Evolutionary conservation across 2,113 vertebrate species (phyloP), one percentile per base, ranked within the genome.

Genomic region (Coreoperca whiteheadi): DNA sequence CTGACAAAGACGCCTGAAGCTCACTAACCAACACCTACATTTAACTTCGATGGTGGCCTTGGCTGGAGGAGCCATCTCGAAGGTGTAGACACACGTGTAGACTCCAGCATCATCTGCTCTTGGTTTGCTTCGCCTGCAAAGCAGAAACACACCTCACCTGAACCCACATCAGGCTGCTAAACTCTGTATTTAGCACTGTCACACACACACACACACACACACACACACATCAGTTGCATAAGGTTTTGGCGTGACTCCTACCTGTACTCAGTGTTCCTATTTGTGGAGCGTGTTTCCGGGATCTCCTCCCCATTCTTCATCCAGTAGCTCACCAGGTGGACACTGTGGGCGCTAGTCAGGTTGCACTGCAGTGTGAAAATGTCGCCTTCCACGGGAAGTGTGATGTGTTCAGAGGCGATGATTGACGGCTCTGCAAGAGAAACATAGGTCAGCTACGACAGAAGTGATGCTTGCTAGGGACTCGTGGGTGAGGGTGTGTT

Each of bases 21-120:
- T 74, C 50, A 80, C 60, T 82, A 86, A 84, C 86, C 74, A 83
- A 71, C 82, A 92, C 94, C 80, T 98, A 99, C 98, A 97, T 99
- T 97, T 98, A 60, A 99, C 93, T 91, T 99, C 97, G 80, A 99
- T 98, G 87, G 97, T 97, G 92, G 96, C 97, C 57, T 99, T 99
- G 88, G 95, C 97, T 68, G 94, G 20, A n/a, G 96, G 97, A 34
- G 92, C 90, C 83, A 37, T 83, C 12, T 92, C 74, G 77, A 99
- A 98, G 77, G 93, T 95, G 92, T 94, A 99, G 65, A 99, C 97
- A 50, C 98, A 99, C 95, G 96, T 95, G 93, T 99, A 99, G 86
- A 97, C 94, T 32, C 96, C 98, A 0, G 98, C 97, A 68, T 96
- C 95, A 0, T 99, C 98, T 68, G 95, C 92, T 92, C 96, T 96